These are phyloP conservation scores for Aphelocoma californica DNA, from an alignment of 2,797 vertebrate genomes.

Conservation along the genomic window DNA sequence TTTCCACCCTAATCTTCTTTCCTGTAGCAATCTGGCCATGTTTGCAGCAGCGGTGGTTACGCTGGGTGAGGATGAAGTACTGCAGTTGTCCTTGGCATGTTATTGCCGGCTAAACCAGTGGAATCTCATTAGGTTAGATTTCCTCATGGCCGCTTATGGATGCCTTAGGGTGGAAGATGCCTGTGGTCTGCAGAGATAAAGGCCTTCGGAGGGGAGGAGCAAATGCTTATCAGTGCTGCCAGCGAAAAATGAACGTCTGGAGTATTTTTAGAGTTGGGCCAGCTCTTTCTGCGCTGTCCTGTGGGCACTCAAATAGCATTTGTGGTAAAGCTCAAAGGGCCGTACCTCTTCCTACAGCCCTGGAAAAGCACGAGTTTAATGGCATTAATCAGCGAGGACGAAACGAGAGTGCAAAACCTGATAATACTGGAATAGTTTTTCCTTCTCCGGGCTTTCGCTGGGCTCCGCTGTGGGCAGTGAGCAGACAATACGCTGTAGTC, in stretches of 20 bases:
- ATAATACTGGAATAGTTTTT: neutral
- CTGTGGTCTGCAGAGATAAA: conserved; percentile 35
- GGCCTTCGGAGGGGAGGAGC: neutral
- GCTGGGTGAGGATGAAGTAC: neutral
- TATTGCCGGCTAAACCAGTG: neutral
- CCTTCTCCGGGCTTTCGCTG: neutral
- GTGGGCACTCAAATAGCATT: neutral
- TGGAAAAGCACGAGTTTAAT: neutral
- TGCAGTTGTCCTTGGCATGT: neutral
- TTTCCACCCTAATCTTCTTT: conserved; percentile 10
- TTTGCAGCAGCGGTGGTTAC: neutral
- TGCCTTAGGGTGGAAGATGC: neutral
- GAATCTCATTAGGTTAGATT: conserved; percentile 30
- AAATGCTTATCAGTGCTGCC: neutral
- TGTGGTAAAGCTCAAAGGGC: neutral
- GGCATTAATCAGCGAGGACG: neutral
- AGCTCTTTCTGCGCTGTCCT: neutral
- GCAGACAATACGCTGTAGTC: neutral
- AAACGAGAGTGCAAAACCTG: neutral
- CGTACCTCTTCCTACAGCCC: neutral
- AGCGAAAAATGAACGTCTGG: neutral
- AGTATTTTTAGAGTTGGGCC: neutral
- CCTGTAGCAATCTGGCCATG: neutral
- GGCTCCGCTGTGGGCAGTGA: neutral
- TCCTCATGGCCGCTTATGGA: neutral